Evolutionary conservation across 2,113 vertebrate genomes (phyloP), one percentile per base, ranked within the genome.

Genomic region (Fukomys damarensis): DNA sequence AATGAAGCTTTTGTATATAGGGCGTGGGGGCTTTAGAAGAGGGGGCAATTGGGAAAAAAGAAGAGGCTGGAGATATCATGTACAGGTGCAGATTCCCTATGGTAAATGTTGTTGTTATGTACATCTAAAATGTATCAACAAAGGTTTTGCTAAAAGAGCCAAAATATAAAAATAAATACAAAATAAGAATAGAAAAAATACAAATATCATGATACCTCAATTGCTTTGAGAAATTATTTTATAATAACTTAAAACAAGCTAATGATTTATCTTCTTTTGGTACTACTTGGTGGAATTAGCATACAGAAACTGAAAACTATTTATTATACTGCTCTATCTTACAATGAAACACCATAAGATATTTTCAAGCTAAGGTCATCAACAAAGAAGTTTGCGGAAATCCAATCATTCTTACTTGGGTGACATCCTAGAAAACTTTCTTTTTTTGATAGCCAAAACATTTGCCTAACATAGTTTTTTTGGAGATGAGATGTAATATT

Each of bases 191-290:
- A 58, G 56, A 17, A 12, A 58, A 58, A 58, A 65, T 82, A 82
- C 2, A 82, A 90, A 58, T 88, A 5, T n/a, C 46, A 43, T 12
- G 43, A 8, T 85, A 54, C 10, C 54, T 81, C 77, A 59, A 14
- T 19, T 28, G 24, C 30, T 92, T 81, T 94, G 52, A 96, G 86
- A 94, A 54, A 30, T 86, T 80, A 10, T 88, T 66, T 85, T 80
- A 74, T 61, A 94, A n/a, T 32, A 76, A 76, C 22, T 74, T n/a
- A 79, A 43, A 12, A 43, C n/a, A 89, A 80, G 61, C 17, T 91
- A 89, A 49, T 56, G 24, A 77, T 56, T 70, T 84, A 38, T 72
- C 24, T 93, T 10, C 1, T 54, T 89, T 91, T 24, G 24, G 4
- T 86, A 30, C 3, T 80, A 63, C 35, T 54, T 38, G 19, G 66